These are phyloP conservation scores for Myrmecophaga tridactyla DNA, from an alignment of 2,113 vertebrate genomes.

Conservation along the genomic window DNA sequence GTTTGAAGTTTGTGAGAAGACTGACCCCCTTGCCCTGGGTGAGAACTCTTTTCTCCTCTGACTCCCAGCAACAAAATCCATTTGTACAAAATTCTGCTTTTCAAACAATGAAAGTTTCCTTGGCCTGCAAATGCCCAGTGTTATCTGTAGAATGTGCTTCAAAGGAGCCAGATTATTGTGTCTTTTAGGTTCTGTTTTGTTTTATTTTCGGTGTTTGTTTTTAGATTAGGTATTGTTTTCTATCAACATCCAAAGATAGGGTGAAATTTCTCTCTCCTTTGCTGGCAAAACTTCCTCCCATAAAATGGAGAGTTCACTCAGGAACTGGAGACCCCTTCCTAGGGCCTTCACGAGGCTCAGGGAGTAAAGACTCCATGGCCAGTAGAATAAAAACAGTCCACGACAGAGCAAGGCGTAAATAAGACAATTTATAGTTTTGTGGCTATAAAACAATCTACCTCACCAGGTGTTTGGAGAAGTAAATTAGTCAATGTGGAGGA, in stretches of 20 bases:
- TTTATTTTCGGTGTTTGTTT: neutral
- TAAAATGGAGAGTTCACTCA: neutral
- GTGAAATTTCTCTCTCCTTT: rapidly evolving
- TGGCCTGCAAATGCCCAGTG: rapidly evolving
- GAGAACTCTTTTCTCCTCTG: too few relatives aligned
- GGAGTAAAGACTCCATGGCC: neutral
- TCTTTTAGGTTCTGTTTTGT: rapidly evolving
- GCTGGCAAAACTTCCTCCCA: neutral
- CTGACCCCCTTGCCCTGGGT: rapidly evolving
- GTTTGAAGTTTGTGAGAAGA: neutral
- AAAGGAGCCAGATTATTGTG: rapidly evolving
- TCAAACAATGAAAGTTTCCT: too few relatives aligned
- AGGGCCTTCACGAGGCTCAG: neutral
- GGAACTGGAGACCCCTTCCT: neutral
- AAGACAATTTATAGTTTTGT: rapidly evolving
- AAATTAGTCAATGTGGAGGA: rapidly evolving
- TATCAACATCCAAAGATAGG: rapidly evolving
- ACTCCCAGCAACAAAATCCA: rapidly evolving
- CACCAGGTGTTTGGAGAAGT: rapidly evolving
- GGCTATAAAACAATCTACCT: rapidly evolving
- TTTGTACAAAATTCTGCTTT: rapidly evolving
- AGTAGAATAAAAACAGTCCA: too few relatives aligned
- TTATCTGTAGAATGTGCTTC: rapidly evolving
- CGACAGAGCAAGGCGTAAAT: rapidly evolving
- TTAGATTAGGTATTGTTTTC: neutral